These are phyloP conservation scores for Schlechtendalia chinensis DNA, from an alignment of 1,140 invertebrate genomes.

Conservation along the genomic window DNA sequence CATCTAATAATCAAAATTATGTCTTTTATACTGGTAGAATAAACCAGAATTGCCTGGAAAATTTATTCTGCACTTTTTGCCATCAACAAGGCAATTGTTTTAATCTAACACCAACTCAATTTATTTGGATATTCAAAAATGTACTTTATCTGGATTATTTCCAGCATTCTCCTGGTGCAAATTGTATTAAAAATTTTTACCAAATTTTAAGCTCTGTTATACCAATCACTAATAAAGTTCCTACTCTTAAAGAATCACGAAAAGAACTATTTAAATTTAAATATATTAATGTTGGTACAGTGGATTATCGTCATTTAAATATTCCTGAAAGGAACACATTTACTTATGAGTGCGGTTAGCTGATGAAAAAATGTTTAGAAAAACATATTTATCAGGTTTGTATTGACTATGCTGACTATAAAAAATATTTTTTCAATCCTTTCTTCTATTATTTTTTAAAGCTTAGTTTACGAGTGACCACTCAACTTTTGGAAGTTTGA, in stretches of 20 bases:
- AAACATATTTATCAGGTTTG: too few relatives aligned
- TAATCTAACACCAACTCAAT: too few relatives aligned
- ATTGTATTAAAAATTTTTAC: too few relatives aligned
- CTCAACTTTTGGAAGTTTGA: not conserved
- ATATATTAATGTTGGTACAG: not conserved
- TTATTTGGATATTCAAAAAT: too few relatives aligned
- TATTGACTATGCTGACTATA: not conserved
- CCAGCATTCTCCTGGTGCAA: too few relatives aligned
- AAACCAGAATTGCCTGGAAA: too few relatives aligned
- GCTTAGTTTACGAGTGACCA: not conserved
- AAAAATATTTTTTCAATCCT: not conserved
- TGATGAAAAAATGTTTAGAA: not conserved
- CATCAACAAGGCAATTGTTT: constrained; percentile 25
- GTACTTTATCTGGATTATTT: too few relatives aligned
- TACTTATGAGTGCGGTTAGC: not conserved
- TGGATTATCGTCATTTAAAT: not conserved
- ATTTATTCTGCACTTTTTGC: not conserved
- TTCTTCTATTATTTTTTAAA: not conserved
- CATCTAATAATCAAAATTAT: not conserved
- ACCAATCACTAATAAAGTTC: not conserved
- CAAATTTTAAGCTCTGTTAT: too few relatives aligned
- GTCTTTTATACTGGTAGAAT: too few relatives aligned
- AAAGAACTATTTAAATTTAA: constrained; percentile 1
- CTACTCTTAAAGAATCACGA: not conserved
- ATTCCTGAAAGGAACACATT: not conserved